Evolutionary conservation across 1,140 invertebrate genomes (phyloP), one percentile per base, ranked within the genome.

Genomic region (Oryzaephilus surinamensis): DNA sequence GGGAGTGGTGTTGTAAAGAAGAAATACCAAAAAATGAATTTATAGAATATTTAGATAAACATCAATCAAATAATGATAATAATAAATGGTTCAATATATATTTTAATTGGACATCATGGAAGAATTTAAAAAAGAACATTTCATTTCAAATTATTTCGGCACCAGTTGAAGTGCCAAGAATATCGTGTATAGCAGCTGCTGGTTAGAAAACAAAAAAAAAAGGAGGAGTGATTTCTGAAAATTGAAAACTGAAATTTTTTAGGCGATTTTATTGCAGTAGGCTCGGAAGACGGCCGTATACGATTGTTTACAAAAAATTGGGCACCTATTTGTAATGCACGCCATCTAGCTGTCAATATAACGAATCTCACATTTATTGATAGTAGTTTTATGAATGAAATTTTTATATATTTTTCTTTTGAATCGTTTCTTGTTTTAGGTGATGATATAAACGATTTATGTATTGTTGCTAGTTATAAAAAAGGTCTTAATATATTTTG

Each of bases 231-330:
- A n/a, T n/a, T n/a, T n/a, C n/a, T n/a, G n/a, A n/a, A n/a, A 4
- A 27, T 10, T 26, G 11, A 27, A 17, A 12, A 2, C 26, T 14
- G 10, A 23, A 11, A 35, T 13, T 27, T 46, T 50, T 19, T 33
- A 55, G 51, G 46, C 20, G 18, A 47, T 6, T 53, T 44, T 38
- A 52, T 59, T 24, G 55, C 55, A 16, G 40, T 57, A 7, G 57
- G 57, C 15, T 52, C 52, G 11, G 53, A 55, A 43, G 55, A 57
- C 48, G 57, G 57, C 2, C 43, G 51, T 45, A 27, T 59, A 15
- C 49, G 41, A 38, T 43, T 59, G 11, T 58, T 43, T 36, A 51
- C 50, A n/a, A 31, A 46, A 19, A 29, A 51, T 20, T 57, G 54
- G 56, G 38, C 48, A 6, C 41, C 42, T 21, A 36, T 57, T 6